Base-by-base conservation (phyloP, 2,888 invertebrate genomes). In the Dynastes maya region DNA sequence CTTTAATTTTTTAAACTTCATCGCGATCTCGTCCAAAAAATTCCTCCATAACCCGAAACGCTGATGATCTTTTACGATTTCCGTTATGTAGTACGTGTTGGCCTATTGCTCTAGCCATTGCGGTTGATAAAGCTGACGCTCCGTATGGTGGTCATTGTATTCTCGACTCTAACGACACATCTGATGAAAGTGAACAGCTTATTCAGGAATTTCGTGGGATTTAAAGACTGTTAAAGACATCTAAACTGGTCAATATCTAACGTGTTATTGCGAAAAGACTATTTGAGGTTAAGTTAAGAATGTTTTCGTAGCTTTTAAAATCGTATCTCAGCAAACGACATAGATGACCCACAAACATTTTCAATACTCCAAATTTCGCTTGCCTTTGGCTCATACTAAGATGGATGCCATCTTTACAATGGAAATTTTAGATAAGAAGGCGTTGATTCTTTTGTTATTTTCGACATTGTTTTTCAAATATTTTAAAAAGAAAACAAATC, bases 111-210 rank as follows among this genome's bases (percentile, higher is more conserved):
- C 8, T 68, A 64, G 78, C 70, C 63, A 70, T 53, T 76, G 67
- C 68, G 40, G 72, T 67, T 61, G 53, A 67, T 79, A 64, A 67
- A 76, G 77, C 77, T 67, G 72, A 79, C 72, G 77, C 58, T 55
- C 9, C 65, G 49, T 63, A 65, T 16, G 76, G 37, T 72, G 78
- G 61, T 74, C 51, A 53, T 55, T 27, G 55, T 16, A 80, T 80
- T 76, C 67, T 79, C 80, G 78, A 49, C 78, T 27, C 70, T 79
- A 80, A 51, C 53, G 64, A 64, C 78, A 53, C 32, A 8, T 58
- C 16, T 55, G 55, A 61, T 45, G 72, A 68, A 68, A 68, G 51
- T 45, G 61, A 40, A 61, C 45, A 16, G 29, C 27, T 32, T 63
- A 74, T 61, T 63, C 72, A 74, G 55, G 40, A 55, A 55, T 58